A percentile compares a stretch with the other conserved stretches of the same genome.
phyloP scores from a whole-genome alignment of 64 coral and sea anemone genomes.

The Actinia equina region DNA sequence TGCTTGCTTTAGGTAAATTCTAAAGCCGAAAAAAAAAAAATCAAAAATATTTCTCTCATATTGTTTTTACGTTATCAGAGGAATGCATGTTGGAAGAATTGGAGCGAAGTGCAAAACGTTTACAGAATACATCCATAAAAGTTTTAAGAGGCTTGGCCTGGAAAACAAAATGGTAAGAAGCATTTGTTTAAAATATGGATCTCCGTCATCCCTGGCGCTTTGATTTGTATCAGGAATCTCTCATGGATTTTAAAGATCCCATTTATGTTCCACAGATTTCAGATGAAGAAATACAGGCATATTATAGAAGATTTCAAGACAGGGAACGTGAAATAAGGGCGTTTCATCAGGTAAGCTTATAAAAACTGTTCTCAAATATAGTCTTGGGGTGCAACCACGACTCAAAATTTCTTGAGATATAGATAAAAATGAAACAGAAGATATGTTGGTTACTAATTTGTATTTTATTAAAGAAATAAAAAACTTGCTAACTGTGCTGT shows the following conservation, averaged over 20 bases:
- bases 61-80: conserved; percentile 2
- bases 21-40: too few relatives aligned
- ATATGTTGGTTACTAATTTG: too few relatives aligned
- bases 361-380: too few relatives aligned
- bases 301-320: conserved; percentile 38
- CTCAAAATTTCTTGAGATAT: too few relatives aligned
- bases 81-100: conserved; percentile 57
- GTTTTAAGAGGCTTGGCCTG: conserved; percentile 38
- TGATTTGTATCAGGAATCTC: too few relatives aligned
- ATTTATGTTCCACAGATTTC: conserved; percentile 23
- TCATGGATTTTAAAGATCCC: too few relatives aligned
- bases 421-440: too few relatives aligned
- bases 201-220: too few relatives aligned
- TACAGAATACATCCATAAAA: conserved; percentile 52
- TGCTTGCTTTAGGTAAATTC: conserved; percentile 37
- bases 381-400: too few relatives aligned
- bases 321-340: conserved; percentile 33
- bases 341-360: conserved; percentile 41
- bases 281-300: conserved; percentile 51
- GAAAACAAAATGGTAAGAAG: neutral
- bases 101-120: conserved; percentile 63
- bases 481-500: too few relatives aligned
- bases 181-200: neutral
- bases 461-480: too few relatives aligned
- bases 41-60: neutral